phyloP scores from a whole-genome alignment of 2,888 invertebrate species.

The Metellina segmentata region DNA sequence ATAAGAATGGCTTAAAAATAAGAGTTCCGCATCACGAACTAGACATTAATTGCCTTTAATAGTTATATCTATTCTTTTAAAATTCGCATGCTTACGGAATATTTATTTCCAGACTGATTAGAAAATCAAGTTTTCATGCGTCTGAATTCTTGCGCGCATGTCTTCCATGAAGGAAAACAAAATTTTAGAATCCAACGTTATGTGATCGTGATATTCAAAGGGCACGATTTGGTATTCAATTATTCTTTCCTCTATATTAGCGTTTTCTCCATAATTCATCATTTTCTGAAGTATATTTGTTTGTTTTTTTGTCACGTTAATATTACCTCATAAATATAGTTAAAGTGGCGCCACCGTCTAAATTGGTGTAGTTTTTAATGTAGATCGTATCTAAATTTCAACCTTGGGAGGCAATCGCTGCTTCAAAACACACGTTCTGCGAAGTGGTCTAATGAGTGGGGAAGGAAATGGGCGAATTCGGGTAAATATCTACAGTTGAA shows the following conservation, averaged over 20 bases:
- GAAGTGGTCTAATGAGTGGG: too few species aligned
- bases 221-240: conserved; percentile 51
- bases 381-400: background rate
- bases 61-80: conserved; percentile 10
- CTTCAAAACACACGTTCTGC: background rate
- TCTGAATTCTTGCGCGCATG: background rate
- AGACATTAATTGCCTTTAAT: conserved; percentile 25
- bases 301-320: background rate
- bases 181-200: background rate
- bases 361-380: background rate
- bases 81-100: conserved; percentile 2
- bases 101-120: conserved; percentile 33
- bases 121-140: conserved; percentile 24
- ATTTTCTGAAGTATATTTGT: conserved; percentile 12
- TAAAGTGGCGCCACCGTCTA: background rate
- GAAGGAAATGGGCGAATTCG: too few species aligned
- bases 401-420: background rate
- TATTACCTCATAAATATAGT: background rate
- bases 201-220: conserved; percentile 12
- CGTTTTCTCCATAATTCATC: conserved; percentile 37
- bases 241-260: conserved; percentile 7
- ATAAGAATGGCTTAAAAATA: background rate
- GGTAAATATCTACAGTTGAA: too few species aligned
- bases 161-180: background rate
- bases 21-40: conserved; percentile 3